Evolutionary conservation across 1,140 invertebrate species (phyloP).

Genomic region (Diabrotica virgifera): DNA sequence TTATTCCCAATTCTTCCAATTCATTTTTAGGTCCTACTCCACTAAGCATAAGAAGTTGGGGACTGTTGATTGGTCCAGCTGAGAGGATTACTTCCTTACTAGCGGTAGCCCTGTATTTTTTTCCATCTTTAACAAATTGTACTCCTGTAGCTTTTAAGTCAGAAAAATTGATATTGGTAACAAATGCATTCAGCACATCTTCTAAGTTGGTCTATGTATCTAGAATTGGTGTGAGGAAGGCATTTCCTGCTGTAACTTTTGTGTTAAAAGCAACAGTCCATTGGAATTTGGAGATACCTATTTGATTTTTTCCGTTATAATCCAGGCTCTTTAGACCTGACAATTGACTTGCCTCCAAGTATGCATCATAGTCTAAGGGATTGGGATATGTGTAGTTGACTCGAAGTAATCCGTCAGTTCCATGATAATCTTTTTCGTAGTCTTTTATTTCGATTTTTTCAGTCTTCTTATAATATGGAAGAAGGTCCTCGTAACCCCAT

Average conservation of each 20-base stretch:
- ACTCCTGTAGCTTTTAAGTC: conserved; percentile 51
- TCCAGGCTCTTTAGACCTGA: conserved; percentile 56
- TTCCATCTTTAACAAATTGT: conserved; percentile 52
- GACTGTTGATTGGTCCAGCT: conserved; percentile 66
- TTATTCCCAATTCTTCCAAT: conserved; percentile 57
- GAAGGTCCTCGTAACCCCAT: conserved; percentile 63
- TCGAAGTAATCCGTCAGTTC: conserved; percentile 2
- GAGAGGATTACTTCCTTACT: conserved; percentile 71
- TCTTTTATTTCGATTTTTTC: conserved; percentile 20
- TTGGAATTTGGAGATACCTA: conserved; percentile 29
- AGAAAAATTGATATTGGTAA: conserved; percentile 54
- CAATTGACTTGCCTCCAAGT: conserved; percentile 55
- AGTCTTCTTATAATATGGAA: conserved; percentile 58
- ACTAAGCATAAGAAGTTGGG: conserved; percentile 73
- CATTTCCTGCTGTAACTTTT: conserved; percentile 53
- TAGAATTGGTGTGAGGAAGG: conserved; percentile 52
- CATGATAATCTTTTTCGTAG: neutral
- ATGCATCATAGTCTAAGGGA: conserved; percentile 48
- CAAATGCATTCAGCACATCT: conserved; percentile 50
- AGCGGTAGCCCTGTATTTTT: conserved; percentile 50
- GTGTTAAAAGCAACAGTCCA: conserved; percentile 40
- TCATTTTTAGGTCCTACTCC: conserved; percentile 70
- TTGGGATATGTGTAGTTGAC: conserved; percentile 6
- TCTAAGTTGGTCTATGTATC: conserved; percentile 64
- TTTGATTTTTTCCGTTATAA: conserved; percentile 51